Evolutionary conservation across 2,888 invertebrate species (phyloP), one percentile per base, ranked within the genome.

Genomic region (Spodoptera littoralis): DNA sequence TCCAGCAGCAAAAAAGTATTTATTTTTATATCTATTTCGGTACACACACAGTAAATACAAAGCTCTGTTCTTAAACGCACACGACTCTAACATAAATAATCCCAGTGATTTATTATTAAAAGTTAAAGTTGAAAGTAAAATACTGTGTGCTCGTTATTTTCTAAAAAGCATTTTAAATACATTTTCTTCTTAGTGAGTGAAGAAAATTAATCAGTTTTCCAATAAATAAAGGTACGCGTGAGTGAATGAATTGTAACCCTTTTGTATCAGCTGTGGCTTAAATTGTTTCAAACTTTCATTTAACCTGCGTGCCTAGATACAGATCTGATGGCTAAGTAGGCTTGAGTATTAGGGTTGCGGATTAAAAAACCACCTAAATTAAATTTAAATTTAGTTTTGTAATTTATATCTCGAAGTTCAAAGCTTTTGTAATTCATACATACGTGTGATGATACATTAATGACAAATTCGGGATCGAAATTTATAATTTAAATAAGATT

Each of bases 221-320:
- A 49, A 56, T 65, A 65, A 58, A 72, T 53, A 55, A 50, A 64
- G 13, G 36, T 45, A 55, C 22, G 27, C 60, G 44, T 47, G 60
- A 59, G 48, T 61, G 47, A 61, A 13, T 61, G 8, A 53, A 59
- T 61, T 65, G 18, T 64, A 63, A 55, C 72, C 63, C 62, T 59
- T 64, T 72, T 56, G 41, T 60, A 58, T 56, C 55, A 69, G 18
- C 49, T 59, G 53, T 27, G 58, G 52, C 27, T 52, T 22, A 52
- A 65, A 73, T 77, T 73, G 70, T 65, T 73, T 73, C 61, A 44
- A 73, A 65, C 65, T 67, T 79, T 65, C 54, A 76, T 65, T 76
- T 56, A 76, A 30, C 65, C 63, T 65, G 66, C 76, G 73, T 76
- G 73, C 63, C 63, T 73, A 73, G 79, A 76, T 79, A 67, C 50